A percentile compares a stretch with the other conserved stretches of the same genome.
Evolutionary conservation across 2,113 vertebrate genomes (phyloP).

Genomic region (Pterocles orientalis): DNA sequence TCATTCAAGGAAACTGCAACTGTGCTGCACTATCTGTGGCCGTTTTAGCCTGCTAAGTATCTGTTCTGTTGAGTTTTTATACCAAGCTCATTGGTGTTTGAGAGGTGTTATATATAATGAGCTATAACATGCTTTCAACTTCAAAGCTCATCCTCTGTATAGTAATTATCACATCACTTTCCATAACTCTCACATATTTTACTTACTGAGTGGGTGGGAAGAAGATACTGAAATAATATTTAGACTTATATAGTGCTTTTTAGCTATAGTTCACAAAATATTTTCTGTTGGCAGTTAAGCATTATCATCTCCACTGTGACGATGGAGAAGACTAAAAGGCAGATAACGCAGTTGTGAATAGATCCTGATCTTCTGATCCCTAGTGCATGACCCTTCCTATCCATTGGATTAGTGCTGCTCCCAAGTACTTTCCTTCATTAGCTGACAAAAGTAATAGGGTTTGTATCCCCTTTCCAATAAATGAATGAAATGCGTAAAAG

Average conservation of each 20-base stretch:
- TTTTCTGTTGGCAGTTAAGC: constrained; percentile 15
- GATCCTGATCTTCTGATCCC: not conserved
- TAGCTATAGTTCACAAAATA: constrained; percentile 14
- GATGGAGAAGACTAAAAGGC: not conserved
- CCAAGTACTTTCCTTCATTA: not conserved
- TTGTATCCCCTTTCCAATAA: not conserved
- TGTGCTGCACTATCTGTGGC: not conserved
- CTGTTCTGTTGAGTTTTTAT: not conserved
- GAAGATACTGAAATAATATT: constrained; percentile 49
- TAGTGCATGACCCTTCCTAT: not conserved
- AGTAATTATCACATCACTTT: constrained; percentile 37
- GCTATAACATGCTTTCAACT: constrained; percentile 6
- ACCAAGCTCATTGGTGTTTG: not conserved
- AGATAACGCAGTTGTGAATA: not conserved
- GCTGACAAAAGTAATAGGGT: not conserved
- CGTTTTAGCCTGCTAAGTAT: not conserved
- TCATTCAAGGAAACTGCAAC: not conserved
- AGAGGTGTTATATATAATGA: constrained; percentile 7
- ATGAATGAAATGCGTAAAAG: not conserved
- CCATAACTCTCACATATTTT: not conserved
- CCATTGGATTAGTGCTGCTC: not conserved
- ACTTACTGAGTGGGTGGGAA: constrained; percentile 14
- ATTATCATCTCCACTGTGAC: not conserved
- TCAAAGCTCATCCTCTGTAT: constrained; percentile 10
- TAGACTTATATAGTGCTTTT: constrained; percentile 18